These are phyloP conservation scores for Orchestia grillus DNA, from an alignment of 1,140 invertebrate species.

Conservation along the genomic window DNA sequence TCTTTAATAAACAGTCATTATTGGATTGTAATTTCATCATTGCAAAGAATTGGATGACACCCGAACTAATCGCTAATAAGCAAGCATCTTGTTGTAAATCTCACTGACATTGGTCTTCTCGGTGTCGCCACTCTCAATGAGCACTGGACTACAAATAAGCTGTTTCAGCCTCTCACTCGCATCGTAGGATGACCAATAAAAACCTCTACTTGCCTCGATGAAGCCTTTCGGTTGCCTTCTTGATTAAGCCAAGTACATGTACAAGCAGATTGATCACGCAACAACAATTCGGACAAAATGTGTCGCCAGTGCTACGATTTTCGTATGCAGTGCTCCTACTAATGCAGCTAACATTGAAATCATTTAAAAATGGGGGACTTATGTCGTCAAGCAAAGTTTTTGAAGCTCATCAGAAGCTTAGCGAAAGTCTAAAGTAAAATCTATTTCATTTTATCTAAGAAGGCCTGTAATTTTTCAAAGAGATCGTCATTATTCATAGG, in stretches of 20 bases:
- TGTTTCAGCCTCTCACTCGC: background rate
- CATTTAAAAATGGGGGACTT: background rate
- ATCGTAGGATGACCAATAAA: background rate
- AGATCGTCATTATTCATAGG: background rate
- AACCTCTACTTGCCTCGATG: background rate
- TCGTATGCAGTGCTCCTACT: background rate
- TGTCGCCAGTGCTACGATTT: background rate
- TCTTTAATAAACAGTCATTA: constrained; percentile 57
- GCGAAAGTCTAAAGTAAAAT: background rate
- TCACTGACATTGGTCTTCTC: constrained; percentile 49
- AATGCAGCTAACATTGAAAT: background rate
- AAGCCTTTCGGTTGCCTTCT: background rate
- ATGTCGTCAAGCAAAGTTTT: background rate
- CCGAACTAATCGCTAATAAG: constrained; percentile 53
- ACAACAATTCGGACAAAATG: background rate
- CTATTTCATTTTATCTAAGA: background rate
- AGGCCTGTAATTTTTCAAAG: background rate
- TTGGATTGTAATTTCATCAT: constrained; percentile 54
- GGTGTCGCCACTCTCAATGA: constrained; percentile 49
- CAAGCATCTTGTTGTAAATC: constrained; percentile 53
- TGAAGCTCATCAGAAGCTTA: background rate
- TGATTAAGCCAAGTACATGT: background rate
- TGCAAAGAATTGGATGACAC: constrained; percentile 56
- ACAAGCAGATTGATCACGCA: background rate
- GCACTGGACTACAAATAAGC: constrained; percentile 54